Percentiles rank a stretch among this genome's conserved stretches.
Conservation (phyloP, 2,113 vertebrate genomes). For the Rana temporaria region DNA sequence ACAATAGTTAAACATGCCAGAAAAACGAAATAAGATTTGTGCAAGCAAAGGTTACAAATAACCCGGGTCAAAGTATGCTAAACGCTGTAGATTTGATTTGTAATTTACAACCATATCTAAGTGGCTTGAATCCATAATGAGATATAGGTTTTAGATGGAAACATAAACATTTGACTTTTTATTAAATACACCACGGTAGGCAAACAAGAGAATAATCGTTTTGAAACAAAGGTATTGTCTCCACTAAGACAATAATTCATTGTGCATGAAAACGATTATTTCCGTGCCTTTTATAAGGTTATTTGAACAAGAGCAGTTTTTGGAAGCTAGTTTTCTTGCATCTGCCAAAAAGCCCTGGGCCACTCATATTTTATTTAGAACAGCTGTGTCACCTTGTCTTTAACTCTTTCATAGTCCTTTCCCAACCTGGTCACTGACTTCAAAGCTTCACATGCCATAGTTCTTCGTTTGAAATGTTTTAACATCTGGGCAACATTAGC, state of each 20-base stretch:
- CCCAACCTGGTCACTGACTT: background rate
- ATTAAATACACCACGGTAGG: constrained; percentile 26
- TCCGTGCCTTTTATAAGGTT: constrained; percentile 39
- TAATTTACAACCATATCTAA: background rate
- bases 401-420: background rate
- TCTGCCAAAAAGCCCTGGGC: constrained; percentile 48
- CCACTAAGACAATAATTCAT: constrained; percentile 18
- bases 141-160: constrained; percentile 15
- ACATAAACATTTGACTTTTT: constrained; percentile 23
- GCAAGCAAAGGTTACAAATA: no score
- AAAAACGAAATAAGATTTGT: no score
- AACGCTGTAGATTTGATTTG: background rate
- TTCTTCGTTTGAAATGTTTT: background rate
- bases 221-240: constrained; percentile 38
- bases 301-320: constrained; percentile 26
- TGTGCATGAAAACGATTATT: constrained; percentile 38
- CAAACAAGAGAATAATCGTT: constrained; percentile 8
- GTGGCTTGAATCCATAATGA: background rate
- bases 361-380: constrained; percentile 55
- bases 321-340: constrained; percentile 20
- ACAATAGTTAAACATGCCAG: no score
- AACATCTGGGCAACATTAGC: background rate
- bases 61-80: background rate
- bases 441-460: background rate
- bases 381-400: constrained; percentile 50